Evolutionary conservation across 2,113 vertebrate species (phyloP), one percentile per base, ranked within the genome.

Genomic region (Xiphias gladius): DNA sequence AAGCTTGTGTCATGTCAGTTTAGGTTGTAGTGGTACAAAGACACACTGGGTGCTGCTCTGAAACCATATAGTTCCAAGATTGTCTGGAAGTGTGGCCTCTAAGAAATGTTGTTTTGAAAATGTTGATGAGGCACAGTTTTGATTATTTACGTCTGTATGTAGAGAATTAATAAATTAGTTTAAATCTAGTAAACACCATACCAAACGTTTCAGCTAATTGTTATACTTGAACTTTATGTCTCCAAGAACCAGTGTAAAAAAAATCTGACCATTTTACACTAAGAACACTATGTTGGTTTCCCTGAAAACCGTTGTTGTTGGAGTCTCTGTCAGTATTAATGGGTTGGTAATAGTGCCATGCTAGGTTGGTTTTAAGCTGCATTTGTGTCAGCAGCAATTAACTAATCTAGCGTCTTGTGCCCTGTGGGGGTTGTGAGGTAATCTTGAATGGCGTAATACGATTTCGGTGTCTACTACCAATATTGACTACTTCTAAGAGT

Each of bases 371-470:
- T 92, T 91, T 94, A 93, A 94, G 90, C 83, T 91, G 92, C 84
- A 86, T 79, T 88, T 86, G 83, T 85, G 95, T 95, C 94, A 0
- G 28, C 10, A 20, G 28, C 75, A 94, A 95, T 95, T 93, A 94
- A 84, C 89, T 94, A 95, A 95, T 95, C 95, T 86, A 67, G 1
- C 37, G 10, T 94, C 83, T 76, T 54, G 39, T 67, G 69, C 50
- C 39, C n/a, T 72, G 79, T 79, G 90, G 91, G 93, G 85, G 87
- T 82, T 87, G 83, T 89, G 85, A 82, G 79, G 82, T 93, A 92
- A 95, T 94, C 93, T 92, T 89, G 84, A 93, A 92, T 92, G 85
- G 68, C 80, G 73, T 95, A 94, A 95, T 88, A 80, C 91, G 93
- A 92, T 95, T 94, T 84, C 66, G 80, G 75, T 43, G 80, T 89